Evolutionary conservation across 2,888 invertebrate species (phyloP).

Genomic region (Atrina japonica): DNA sequence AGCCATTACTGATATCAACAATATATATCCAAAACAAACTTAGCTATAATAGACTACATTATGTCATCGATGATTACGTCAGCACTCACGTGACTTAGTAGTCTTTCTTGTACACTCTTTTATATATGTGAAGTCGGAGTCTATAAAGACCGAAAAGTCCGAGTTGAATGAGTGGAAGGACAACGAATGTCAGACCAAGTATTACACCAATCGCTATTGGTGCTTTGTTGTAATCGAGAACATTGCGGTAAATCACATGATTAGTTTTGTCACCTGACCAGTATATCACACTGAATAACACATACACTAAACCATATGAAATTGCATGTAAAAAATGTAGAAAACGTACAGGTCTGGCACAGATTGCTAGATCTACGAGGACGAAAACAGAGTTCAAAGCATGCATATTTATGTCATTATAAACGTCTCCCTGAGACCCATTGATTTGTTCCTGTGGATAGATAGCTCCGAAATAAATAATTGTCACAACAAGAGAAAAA

Average conservation of each 20-base stretch:
- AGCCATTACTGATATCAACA: too few relatives aligned
- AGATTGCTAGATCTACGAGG: conserved; percentile 59
- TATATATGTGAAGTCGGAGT: conserved; percentile 42
- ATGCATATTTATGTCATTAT: conserved; percentile 66
- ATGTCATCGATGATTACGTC: too few relatives aligned
- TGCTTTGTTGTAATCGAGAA: conserved; percentile 76
- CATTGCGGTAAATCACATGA: conserved; percentile 73
- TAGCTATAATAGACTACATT: too few relatives aligned
- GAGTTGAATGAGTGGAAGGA: conserved; percentile 59
- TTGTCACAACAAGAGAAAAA: conserved; percentile 66
- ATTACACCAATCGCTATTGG: conserved; percentile 52
- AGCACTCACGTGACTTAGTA: too few relatives aligned
- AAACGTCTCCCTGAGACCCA: conserved; percentile 28
- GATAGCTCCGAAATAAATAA: conserved; percentile 68
- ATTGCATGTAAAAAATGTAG: conserved; percentile 67
- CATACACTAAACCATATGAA: conserved; percentile 60
- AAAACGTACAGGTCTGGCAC: conserved; percentile 66
- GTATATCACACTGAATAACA: conserved; percentile 64
- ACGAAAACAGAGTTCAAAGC: conserved; percentile 65
- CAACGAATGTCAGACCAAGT: conserved; percentile 49
- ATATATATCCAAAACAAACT: too few relatives aligned
- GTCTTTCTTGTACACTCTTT: background rate
- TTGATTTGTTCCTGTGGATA: conserved; percentile 49
- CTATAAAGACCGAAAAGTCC: conserved; percentile 59
- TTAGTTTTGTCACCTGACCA: conserved; percentile 68